phyloP scores from a whole-genome alignment of 2,888 invertebrate genomes.

The Brenthis ino region DNA sequence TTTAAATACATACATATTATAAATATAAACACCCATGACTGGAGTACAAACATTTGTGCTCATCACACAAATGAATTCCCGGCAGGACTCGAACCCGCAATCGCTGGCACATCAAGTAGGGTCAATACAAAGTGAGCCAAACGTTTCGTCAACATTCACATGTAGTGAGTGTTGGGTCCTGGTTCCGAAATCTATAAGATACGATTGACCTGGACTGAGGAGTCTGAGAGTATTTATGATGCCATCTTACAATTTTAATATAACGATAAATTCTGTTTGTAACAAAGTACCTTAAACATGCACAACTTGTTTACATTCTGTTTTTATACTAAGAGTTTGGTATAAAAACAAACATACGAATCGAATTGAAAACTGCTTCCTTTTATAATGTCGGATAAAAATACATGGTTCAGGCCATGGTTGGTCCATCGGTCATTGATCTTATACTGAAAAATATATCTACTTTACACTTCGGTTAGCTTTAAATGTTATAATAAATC shows the following conservation, averaged over 20 bases:
- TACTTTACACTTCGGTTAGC: slow-evolving; percentile 10
- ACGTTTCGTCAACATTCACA: too few relatives aligned
- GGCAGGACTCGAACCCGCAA: too few relatives aligned
- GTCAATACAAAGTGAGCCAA: too few relatives aligned
- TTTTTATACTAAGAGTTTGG: background rate
- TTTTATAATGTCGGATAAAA: slow-evolving; percentile 18
- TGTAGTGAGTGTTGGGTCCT: too few relatives aligned
- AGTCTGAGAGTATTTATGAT: background rate
- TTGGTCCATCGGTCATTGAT: slow-evolving; percentile 17
- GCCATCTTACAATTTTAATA: background rate
- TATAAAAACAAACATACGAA: slow-evolving; percentile 14
- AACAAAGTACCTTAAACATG: background rate
- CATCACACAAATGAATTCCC: too few relatives aligned
- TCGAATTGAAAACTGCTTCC: slow-evolving; percentile 19
- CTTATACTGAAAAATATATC: slow-evolving; percentile 8
- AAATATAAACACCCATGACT: too few relatives aligned
- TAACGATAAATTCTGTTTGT: background rate
- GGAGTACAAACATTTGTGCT: too few relatives aligned
- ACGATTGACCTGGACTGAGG: too few relatives aligned
- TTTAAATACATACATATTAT: too few relatives aligned
- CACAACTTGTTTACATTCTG: slow-evolving; percentile 4
- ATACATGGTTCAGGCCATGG: slow-evolving; percentile 14
- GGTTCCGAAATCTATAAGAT: too few relatives aligned
- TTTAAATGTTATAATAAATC: slow-evolving; percentile 6
- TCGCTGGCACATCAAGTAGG: too few relatives aligned